Evolutionary conservation across 2,797 vertebrate species (phyloP), one percentile per base, ranked within the genome.

Genomic region (Sphenodon punctatus): DNA sequence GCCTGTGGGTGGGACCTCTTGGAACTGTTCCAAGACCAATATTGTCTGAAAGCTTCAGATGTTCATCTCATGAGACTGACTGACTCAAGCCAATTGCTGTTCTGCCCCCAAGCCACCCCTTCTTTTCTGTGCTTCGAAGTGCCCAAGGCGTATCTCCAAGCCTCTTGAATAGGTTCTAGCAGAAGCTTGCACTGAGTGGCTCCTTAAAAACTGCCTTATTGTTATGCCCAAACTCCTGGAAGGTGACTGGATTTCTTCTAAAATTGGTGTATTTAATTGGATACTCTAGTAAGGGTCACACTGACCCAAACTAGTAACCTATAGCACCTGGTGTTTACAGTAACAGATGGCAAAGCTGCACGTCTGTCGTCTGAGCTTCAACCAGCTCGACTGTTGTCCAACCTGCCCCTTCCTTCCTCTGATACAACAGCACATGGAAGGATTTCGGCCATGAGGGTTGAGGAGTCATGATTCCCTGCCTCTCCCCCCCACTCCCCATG

Each of bases 11-110:
- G 34, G 11, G 4, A n/a, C 23, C 41, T 75, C 84, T 87, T 86
- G 36, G 49, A 64, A 86, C 65, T 36, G 11, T 71, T 76, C 74
- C 76, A 65, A 78, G 88, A 56, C 79, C 77, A 78, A 69, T 79
- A 66, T 58, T 1, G 0, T 60, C 75, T 83, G 84, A 78, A 86
- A 88, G 70, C 82, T 69, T 68, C 61, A 74, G 73, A 34, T 63
- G 41, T 86, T 90, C 89, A 90, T 90, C 90, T 91, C 80, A 1
- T 30, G 78, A 85, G 68, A 48, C 10, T 0, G 0, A 0, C 72
- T 80, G 61, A 51, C 2, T 1, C 10, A 60, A n/a, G 16, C 16
- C 15, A 1, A 17, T 8, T 14, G 39, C 63, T 75, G 76, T 60
- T 67, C 73, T 16, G 20, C 4, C 58, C 38, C 59, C 78, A 38